These are phyloP conservation scores for Diploscapter pachys DNA, from an alignment of 1,140 invertebrate genomes.

Conservation along the genomic window DNA sequence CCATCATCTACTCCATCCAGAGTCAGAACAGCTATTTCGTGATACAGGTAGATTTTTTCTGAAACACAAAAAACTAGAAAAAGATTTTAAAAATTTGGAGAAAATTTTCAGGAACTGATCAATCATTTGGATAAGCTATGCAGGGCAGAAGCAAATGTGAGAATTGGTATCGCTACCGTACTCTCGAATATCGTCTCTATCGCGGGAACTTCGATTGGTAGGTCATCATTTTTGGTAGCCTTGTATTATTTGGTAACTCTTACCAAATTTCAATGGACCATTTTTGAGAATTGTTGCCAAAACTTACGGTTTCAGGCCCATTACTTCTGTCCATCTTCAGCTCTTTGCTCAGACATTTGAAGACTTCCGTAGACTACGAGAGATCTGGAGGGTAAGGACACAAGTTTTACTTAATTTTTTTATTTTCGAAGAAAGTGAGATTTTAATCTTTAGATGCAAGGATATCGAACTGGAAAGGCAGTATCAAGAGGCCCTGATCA, in stretches of 20 bases:
- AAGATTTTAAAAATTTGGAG: too few relatives aligned
- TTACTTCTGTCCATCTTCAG: constrained; percentile 97
- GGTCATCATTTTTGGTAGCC: constrained; percentile 1
- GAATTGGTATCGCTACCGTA: constrained; percentile 88
- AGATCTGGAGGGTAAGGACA: constrained; percentile 34
- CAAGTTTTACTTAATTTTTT: too few relatives aligned
- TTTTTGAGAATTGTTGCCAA: too few relatives aligned
- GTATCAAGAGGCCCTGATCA: constrained; percentile 87
- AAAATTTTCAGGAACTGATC: constrained; percentile 59
- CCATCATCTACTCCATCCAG: constrained; percentile 97
- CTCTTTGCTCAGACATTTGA: constrained; percentile 82
- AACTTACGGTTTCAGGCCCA: constrained; percentile 69
- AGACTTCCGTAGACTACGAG: constrained; percentile 75
- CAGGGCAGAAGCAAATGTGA: constrained; percentile 75
- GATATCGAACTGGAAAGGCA: constrained; percentile 60
- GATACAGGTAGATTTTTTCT: constrained; percentile 71
- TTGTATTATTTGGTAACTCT: not conserved
- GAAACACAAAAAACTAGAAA: too few relatives aligned
- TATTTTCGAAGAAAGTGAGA: too few relatives aligned
- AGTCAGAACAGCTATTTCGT: constrained; percentile 95
- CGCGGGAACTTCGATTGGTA: constrained; percentile 67
- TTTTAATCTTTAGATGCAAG: constrained; percentile 27
- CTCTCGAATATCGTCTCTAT: constrained; percentile 92
- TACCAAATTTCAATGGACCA: not conserved
- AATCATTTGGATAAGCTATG: constrained; percentile 63